Percentiles rank a stretch among this genome's conserved stretches.
Evolutionary conservation across 2,888 invertebrate genomes (phyloP).

Genomic region (Archaeoteleia sp.): DNA sequence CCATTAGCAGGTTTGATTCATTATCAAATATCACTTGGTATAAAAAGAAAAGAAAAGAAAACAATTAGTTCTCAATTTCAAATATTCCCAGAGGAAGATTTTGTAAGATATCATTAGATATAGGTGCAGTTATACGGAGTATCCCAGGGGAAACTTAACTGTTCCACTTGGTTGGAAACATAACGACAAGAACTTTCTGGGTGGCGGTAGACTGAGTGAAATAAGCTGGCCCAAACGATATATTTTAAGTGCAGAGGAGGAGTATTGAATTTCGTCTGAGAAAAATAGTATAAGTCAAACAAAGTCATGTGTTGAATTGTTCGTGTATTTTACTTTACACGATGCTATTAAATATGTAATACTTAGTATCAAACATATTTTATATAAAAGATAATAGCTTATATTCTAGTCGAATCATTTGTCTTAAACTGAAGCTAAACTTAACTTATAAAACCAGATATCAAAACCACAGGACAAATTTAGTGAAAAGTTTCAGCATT

Average conservation of each 20-base stretch:
- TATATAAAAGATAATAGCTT: no score
- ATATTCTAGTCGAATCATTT: no score
- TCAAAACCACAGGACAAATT: no score
- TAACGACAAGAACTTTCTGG: slow-evolving; percentile 20
- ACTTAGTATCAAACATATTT: no score
- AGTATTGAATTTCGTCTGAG: slow-evolving; percentile 23
- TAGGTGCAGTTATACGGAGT: slow-evolving; percentile 18
- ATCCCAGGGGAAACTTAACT: slow-evolving; percentile 18
- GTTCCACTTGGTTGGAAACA: slow-evolving; percentile 14
- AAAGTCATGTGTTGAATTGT: slow-evolving; percentile 26
- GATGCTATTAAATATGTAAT: no score
- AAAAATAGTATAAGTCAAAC: slow-evolving; percentile 19
- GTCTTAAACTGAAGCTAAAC: no score
- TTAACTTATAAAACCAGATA: no score
- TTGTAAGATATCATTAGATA: slow-evolving; percentile 19
- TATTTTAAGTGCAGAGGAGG: slow-evolving; percentile 24
- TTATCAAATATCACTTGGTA: no score
- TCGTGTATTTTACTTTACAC: no score
- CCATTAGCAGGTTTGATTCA: no score
- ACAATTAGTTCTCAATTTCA: slow-evolving; percentile 17
- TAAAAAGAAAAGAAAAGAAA: background rate
- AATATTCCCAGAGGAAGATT: slow-evolving; percentile 3
- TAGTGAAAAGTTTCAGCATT: no score
- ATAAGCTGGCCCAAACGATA: slow-evolving; percentile 28
- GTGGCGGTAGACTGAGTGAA: slow-evolving; percentile 8